These are phyloP conservation scores for Oreortyx pictus DNA, from an alignment of 2,797 vertebrate species.

Conservation along the genomic window DNA sequence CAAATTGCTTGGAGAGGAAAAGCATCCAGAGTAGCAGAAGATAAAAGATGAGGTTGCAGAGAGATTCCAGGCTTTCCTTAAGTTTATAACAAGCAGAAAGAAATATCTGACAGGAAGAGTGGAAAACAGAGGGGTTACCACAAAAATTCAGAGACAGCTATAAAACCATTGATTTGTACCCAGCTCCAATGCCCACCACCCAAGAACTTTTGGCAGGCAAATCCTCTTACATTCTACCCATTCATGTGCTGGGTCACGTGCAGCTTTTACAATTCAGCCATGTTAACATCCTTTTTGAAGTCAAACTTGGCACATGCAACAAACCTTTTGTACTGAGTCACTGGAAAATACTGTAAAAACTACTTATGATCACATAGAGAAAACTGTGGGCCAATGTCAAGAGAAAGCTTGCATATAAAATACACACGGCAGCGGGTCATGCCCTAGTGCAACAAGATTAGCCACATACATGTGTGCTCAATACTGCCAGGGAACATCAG, in stretches of 20 bases:
- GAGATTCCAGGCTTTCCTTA: background rate
- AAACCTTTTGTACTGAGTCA: background rate
- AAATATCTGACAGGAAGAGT: background rate
- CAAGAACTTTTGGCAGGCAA: background rate
- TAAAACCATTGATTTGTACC: background rate
- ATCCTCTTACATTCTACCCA: background rate
- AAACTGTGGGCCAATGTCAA: background rate
- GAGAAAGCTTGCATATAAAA: background rate
- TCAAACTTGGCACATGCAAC: background rate
- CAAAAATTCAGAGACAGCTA: background rate
- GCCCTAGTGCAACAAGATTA: background rate
- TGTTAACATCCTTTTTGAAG: slow-evolving; percentile 22
- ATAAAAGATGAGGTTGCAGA: background rate
- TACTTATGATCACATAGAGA: background rate
- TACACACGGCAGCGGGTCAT: background rate
- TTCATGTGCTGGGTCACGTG: background rate
- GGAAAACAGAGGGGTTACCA: background rate
- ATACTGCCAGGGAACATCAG: background rate
- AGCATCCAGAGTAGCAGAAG: background rate
- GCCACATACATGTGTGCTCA: background rate
- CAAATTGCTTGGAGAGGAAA: background rate
- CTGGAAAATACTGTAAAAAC: slow-evolving; percentile 33
- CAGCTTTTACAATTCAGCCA: slow-evolving; percentile 14
- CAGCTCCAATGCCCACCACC: slow-evolving; percentile 4
- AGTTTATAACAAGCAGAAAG: background rate